These are phyloP conservation scores for Acomys russatus DNA, from an alignment of 2,797 vertebrate species.

Conservation along the genomic window DNA sequence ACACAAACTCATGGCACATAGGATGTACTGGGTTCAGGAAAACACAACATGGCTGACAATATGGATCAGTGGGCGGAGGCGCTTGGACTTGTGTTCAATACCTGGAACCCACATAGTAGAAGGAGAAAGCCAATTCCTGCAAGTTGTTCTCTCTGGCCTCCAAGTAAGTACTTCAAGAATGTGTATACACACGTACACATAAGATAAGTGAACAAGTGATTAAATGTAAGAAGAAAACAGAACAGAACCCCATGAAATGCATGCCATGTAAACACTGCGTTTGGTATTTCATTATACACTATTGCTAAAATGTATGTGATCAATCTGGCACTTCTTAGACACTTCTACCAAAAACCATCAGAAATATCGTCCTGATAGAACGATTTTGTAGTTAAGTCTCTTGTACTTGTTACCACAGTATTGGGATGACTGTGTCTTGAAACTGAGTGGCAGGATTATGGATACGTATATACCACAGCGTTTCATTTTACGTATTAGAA, in stretches of 20 bases:
- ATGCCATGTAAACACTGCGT: background rate
- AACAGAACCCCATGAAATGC: background rate
- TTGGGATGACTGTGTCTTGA: background rate
- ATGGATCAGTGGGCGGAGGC: background rate
- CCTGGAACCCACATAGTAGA: background rate
- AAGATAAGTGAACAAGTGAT: background rate
- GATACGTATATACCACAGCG: background rate
- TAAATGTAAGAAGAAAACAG: background rate
- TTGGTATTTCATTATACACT: background rate
- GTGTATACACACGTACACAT: background rate
- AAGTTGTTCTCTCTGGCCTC: background rate
- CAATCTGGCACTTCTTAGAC: background rate
- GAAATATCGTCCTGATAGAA: background rate
- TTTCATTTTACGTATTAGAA: background rate
- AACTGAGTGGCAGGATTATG: background rate
- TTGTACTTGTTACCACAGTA: background rate
- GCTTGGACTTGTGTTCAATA: background rate
- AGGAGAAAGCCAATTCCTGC: background rate
- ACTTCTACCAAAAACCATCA: background rate
- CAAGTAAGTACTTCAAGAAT: background rate
- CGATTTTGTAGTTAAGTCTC: background rate
- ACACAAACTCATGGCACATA: background rate
- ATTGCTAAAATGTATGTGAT: background rate
- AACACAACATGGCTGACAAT: background rate
- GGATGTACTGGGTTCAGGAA: background rate